These are phyloP conservation scores for Drosophila yooni DNA, from an alignment of 2,888 invertebrate species.

Conservation along the genomic window DNA sequence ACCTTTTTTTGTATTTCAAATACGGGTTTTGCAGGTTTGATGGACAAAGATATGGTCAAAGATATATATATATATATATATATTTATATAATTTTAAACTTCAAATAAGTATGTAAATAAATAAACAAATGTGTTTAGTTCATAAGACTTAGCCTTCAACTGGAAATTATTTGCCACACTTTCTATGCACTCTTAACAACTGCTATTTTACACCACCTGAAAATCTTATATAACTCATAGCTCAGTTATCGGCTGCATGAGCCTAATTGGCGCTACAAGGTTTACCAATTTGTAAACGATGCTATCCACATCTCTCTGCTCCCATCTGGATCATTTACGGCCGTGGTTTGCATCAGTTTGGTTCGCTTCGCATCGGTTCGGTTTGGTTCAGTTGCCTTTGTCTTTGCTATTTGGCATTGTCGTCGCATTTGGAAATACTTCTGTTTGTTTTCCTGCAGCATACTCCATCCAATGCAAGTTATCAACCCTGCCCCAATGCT, in stretches of 20 bases:
- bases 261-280: slow-evolving; percentile 69
- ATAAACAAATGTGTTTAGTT: neutral
- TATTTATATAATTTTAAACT: neutral
- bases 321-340: slow-evolving; percentile 44
- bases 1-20: neutral
- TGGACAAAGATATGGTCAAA: neutral
- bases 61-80: neutral
- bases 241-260: slow-evolving; percentile 8
- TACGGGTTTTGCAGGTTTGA: no score
- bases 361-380: slow-evolving; percentile 10
- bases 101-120: neutral
- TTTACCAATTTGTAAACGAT: slow-evolving; percentile 69
- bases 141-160: neutral
- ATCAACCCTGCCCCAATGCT: slow-evolving; percentile 33
- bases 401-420: slow-evolving; percentile 34
- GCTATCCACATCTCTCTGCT: slow-evolving; percentile 48
- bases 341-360: slow-evolving; percentile 23
- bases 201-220: neutral
- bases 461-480: slow-evolving; percentile 30
- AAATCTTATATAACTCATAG: neutral
- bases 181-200: neutral
- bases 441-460: slow-evolving; percentile 66
- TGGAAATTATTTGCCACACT: neutral
- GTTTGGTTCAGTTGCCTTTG: slow-evolving; percentile 33
- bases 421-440: slow-evolving; percentile 48